Evolutionary conservation across 1,140 invertebrate species (phyloP).

Genomic region (Eupeodes corollae): DNA sequence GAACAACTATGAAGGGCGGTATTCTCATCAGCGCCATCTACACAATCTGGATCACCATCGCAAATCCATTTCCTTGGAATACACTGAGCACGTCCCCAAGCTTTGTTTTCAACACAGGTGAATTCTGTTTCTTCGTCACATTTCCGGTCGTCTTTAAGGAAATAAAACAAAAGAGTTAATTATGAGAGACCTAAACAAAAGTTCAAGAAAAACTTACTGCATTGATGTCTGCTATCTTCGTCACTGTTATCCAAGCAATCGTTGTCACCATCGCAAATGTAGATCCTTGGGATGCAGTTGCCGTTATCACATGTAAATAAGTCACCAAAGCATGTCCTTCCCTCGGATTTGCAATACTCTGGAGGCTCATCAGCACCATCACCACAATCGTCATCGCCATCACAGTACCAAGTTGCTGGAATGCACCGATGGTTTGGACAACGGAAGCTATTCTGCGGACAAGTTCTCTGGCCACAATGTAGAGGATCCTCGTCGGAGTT

Average conservation of each 20-base stretch:
- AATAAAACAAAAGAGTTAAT: no score
- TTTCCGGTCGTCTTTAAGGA: conserved; percentile 60
- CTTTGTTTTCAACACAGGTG: conserved; percentile 77
- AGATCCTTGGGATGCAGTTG: conserved; percentile 90
- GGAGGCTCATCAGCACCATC: conserved; percentile 82
- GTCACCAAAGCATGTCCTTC: conserved; percentile 90
- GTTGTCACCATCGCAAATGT: conserved; percentile 89
- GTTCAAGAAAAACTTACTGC: conserved; percentile 50
- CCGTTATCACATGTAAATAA: conserved; percentile 94
- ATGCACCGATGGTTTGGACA: conserved; percentile 79
- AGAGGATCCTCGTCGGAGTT: conserved; percentile 88
- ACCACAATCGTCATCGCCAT: conserved; percentile 73
- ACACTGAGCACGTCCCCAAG: conserved; percentile 84
- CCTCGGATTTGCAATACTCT: conserved; percentile 85
- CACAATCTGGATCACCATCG: conserved; percentile 91
- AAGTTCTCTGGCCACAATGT: conserved; percentile 77
- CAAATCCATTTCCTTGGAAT: conserved; percentile 91
- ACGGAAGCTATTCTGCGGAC: conserved; percentile 82
- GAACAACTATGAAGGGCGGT: conserved; percentile 70
- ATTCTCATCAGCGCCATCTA: conserved; percentile 94
- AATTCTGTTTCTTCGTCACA: conserved; percentile 89
- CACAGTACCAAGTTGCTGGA: conserved; percentile 85
- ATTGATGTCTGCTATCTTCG: conserved; percentile 82
- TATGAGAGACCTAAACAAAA: conserved; percentile 4
- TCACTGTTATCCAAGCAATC: conserved; percentile 87